Percentiles rank a stretch among this genome's conserved stretches.
phyloP scores from a whole-genome alignment of 2,797 vertebrate species.

The Enteromius viviparus region DNA sequence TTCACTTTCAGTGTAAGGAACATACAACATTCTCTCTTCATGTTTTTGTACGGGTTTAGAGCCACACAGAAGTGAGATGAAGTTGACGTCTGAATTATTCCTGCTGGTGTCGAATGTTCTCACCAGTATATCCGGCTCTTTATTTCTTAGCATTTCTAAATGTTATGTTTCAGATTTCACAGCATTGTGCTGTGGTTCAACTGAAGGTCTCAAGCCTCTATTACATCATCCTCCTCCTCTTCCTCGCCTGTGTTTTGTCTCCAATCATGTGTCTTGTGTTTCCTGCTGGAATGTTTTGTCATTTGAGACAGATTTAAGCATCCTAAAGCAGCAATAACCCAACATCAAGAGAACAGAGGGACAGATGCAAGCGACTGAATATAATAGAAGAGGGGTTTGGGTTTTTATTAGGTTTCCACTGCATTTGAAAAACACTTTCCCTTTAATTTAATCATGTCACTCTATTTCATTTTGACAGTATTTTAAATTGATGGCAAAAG shows the following conservation, averaged over 20 bases:
- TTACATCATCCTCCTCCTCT: not conserved
- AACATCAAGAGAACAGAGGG: not conserved
- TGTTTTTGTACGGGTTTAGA: not conserved
- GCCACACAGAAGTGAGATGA: not conserved
- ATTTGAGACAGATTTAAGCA: not conserved
- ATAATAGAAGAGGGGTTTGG: constrained; percentile 53
- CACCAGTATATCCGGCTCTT: not conserved
- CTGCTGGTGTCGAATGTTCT: not conserved
- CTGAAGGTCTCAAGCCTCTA: not conserved
- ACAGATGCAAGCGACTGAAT: constrained; percentile 63
- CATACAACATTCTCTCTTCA: not conserved
- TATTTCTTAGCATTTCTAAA: not conserved
- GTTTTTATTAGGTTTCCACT: constrained; percentile 63
- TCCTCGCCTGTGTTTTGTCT: not conserved
- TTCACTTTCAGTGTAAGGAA: not conserved
- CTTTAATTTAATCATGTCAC: constrained; percentile 62
- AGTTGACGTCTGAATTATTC: not conserved
- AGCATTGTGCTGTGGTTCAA: not conserved
- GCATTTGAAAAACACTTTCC: constrained; percentile 57
- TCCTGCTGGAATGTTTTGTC: not conserved
- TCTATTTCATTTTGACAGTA: constrained; percentile 74
- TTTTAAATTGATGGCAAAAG: constrained; percentile 88
- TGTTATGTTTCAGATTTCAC: not conserved
- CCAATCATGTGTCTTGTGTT: not conserved
- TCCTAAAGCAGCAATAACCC: constrained; percentile 36